Evolutionary conservation across 2,797 vertebrate genomes (phyloP).

Genomic region (Loriculus beryllinus): DNA sequence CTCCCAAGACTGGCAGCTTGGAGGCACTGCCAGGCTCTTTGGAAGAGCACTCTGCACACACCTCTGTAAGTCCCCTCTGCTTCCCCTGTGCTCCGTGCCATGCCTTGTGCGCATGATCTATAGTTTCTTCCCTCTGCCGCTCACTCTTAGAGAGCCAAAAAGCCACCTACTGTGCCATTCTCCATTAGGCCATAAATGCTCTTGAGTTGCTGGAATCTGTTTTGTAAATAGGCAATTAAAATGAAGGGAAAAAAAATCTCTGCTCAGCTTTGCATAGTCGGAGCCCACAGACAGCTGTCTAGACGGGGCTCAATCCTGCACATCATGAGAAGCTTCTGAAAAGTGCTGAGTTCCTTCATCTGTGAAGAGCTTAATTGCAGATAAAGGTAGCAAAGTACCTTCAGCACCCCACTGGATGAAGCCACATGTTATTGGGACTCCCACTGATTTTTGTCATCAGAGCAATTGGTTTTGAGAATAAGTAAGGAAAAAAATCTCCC

Average conservation of each 20-base stretch:
- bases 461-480: conserved; percentile 53
- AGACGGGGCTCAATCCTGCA: neutral
- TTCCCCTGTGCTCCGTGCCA: neutral
- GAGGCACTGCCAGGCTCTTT: neutral
- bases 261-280: neutral
- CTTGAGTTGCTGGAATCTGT: conserved; percentile 56
- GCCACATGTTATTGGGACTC: neutral
- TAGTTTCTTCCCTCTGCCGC: neutral
- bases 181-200: conserved; percentile 55
- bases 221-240: conserved; percentile 63
- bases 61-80: neutral
- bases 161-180: conserved; percentile 43
- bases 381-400: conserved; percentile 5
- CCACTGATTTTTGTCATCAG: conserved; percentile 53
- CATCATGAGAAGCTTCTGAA: neutral
- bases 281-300: conserved; percentile 29
- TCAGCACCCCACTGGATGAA: conserved; percentile 24
- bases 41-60: conserved; percentile 11
- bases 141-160: conserved; percentile 18
- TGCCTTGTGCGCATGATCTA: neutral
- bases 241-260: neutral
- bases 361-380: neutral
- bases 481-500: conserved; percentile 28
- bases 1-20: neutral
- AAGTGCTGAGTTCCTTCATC: neutral